phyloP scores from a whole-genome alignment of 2,888 invertebrate species.

The Trichacis sp. region DNA sequence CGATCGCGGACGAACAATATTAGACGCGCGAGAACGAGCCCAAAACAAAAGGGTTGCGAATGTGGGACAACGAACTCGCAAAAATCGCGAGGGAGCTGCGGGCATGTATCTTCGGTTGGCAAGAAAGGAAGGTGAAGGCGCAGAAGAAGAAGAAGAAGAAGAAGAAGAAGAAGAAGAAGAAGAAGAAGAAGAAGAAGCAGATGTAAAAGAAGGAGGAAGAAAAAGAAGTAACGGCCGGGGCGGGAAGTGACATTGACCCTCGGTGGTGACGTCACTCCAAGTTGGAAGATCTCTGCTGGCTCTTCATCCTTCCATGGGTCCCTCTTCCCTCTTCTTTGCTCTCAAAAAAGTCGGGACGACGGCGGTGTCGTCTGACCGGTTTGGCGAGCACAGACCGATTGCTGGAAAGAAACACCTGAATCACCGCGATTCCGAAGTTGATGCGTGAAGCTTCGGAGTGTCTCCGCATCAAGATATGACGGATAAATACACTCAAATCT shows the following conservation, averaged over 20 bases:
- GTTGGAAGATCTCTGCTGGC: conserved; percentile 28
- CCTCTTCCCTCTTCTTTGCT: conserved; percentile 9
- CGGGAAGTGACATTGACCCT: conserved; percentile 37
- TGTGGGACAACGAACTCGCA: conserved; percentile 49
- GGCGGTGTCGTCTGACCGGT: conserved; percentile 40
- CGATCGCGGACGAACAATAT: background rate
- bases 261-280: conserved; percentile 28
- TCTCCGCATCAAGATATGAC: no score
- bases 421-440: no score
- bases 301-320: conserved; percentile 21
- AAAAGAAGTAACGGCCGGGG: conserved; percentile 23
- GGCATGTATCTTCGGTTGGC: conserved; percentile 16
- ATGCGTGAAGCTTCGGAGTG: no score
- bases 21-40: background rate
- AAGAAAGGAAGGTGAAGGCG: no score
- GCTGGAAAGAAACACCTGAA: no score
- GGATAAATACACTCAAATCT: no score
- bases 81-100: conserved; percentile 3
- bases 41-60: conserved; percentile 16
- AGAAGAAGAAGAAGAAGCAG: conserved; percentile 23
- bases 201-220: background rate
- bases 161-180: background rate
- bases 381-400: no score
- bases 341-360: conserved; percentile 28
- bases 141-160: no score